phyloP scores from a whole-genome alignment of 2,888 invertebrate species.

The Dromius quadrimaculatus region DNA sequence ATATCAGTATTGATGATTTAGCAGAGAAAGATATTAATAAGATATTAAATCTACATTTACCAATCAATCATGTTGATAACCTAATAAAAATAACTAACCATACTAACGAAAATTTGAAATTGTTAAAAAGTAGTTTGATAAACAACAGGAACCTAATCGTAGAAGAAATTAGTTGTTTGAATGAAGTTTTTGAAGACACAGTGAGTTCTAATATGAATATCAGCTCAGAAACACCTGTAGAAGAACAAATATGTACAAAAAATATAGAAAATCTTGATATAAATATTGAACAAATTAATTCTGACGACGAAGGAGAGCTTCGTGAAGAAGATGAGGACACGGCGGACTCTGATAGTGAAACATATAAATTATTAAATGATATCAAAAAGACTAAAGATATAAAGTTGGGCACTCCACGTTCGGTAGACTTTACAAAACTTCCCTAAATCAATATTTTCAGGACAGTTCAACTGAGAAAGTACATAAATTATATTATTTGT shows the following conservation, averaged over 20 bases:
- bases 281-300: background rate
- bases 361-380: background rate
- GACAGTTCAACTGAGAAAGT: too few relatives aligned
- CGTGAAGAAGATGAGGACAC: background rate
- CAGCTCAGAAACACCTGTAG: background rate
- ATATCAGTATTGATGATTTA: background rate
- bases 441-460: too few relatives aligned
- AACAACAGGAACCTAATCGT: slow-evolving; percentile 14
- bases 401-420: too few relatives aligned
- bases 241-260: too few relatives aligned
- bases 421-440: too few relatives aligned
- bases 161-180: slow-evolving; percentile 21
- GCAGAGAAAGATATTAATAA: slow-evolving; percentile 1
- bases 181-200: slow-evolving; percentile 6
- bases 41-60: slow-evolving; percentile 21
- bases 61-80: slow-evolving; percentile 8
- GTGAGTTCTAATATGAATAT: background rate
- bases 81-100: slow-evolving; percentile 6
- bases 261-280: background rate
- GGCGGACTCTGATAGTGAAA: background rate
- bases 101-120: slow-evolving; percentile 11
- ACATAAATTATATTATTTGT: too few relatives aligned
- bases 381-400: background rate
- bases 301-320: slow-evolving; percentile 2
- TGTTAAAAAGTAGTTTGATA: background rate